Conservation (phyloP, 2,113 vertebrate genomes). For the Tichodroma muraria region DNA sequence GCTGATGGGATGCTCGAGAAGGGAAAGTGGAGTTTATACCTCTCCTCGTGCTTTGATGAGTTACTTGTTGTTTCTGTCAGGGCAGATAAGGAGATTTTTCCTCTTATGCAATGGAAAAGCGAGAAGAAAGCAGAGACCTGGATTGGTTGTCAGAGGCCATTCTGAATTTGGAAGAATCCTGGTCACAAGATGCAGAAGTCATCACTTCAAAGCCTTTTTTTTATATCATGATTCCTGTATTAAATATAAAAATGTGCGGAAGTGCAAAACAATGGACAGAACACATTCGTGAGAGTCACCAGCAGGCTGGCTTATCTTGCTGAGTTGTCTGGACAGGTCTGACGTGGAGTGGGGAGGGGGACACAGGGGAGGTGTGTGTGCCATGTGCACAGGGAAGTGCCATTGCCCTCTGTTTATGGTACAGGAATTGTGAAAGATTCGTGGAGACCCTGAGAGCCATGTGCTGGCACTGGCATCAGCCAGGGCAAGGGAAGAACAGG, state of each 20-base stretch:
- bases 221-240: not conserved
- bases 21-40: not conserved
- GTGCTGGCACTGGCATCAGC: not conserved
- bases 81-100: not conserved
- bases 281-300: not conserved
- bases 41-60: not conserved
- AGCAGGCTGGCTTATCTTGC: not conserved
- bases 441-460: not conserved
- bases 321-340: not conserved
- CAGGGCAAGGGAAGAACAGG: not conserved
- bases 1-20: not conserved
- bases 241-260: not conserved
- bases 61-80: not conserved
- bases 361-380: fast-evolving
- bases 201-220: not conserved
- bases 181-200: not conserved
- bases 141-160: not conserved
- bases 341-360: fast-evolving
- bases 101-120: not conserved
- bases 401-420: not conserved
- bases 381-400: not conserved
- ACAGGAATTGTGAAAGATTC: not conserved
- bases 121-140: not conserved
- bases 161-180: constrained; percentile 3
- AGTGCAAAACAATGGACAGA: not conserved